Conservation (phyloP, 2,888 invertebrate genomes). For the Platycheirus rosarum region DNA sequence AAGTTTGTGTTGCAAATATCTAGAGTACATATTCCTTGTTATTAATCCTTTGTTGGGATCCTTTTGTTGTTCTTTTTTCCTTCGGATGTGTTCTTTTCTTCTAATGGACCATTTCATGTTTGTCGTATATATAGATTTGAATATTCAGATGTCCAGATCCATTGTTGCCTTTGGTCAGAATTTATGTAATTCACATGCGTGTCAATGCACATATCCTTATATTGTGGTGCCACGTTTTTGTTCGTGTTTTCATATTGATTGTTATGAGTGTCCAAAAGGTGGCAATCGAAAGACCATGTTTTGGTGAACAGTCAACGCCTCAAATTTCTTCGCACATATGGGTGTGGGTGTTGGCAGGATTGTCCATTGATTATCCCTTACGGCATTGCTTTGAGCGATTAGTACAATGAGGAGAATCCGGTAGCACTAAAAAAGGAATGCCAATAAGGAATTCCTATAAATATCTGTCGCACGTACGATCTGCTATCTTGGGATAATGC, state of each 20-base stretch:
- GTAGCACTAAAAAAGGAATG: neutral
- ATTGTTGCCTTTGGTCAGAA: slow-evolving; percentile 66
- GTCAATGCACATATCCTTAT: slow-evolving; percentile 64
- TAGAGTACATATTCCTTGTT: slow-evolving; percentile 59
- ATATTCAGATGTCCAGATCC: slow-evolving; percentile 62
- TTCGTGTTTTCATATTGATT: slow-evolving; percentile 38
- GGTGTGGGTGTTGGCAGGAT: slow-evolving; percentile 44
- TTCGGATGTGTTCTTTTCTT: slow-evolving; percentile 45
- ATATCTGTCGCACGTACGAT: slow-evolving; percentile 38
- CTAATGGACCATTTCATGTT: slow-evolving; percentile 28
- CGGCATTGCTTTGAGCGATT: slow-evolving; percentile 62
- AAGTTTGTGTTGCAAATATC: slow-evolving; percentile 55
- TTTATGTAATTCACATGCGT: slow-evolving; percentile 74
- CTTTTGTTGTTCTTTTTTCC: slow-evolving; percentile 58
- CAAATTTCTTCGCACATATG: slow-evolving; percentile 21
- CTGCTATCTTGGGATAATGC: slow-evolving; percentile 36
- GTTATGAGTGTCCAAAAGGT: slow-evolving; percentile 67
- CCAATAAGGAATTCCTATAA: neutral
- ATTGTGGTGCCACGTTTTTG: slow-evolving; percentile 36
- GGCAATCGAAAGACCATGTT: slow-evolving; percentile 63
- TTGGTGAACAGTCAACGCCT: slow-evolving; percentile 54
- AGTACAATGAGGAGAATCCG: slow-evolving; percentile 6
- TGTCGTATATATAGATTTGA: slow-evolving; percentile 53
- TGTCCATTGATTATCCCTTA: slow-evolving; percentile 31
- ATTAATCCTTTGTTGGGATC: slow-evolving; percentile 45